Percentiles rank a stretch among this genome's conserved stretches.
Evolutionary conservation across 2,797 vertebrate species (phyloP).

Genomic region (Morus bassanus): DNA sequence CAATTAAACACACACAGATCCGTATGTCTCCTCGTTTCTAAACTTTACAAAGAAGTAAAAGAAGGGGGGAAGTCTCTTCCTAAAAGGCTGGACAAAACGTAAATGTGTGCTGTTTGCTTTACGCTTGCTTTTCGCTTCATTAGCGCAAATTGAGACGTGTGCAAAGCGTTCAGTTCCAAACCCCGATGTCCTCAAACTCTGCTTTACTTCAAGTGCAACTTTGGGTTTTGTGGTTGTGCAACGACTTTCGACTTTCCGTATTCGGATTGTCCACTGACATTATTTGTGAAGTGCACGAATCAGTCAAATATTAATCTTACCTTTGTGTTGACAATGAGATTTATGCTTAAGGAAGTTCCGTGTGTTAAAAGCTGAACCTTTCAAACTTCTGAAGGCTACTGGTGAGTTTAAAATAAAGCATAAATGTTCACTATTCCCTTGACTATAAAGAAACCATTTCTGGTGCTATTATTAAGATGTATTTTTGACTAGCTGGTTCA

Average conservation of each 20-base stretch:
- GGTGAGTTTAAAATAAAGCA: background rate
- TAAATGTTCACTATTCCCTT: background rate
- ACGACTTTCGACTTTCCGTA: background rate
- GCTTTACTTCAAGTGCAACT: background rate
- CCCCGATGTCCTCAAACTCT: background rate
- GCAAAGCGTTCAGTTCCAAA: background rate
- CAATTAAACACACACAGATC: background rate
- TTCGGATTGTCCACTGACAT: background rate
- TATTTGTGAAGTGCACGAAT: background rate
- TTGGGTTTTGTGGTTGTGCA: background rate
- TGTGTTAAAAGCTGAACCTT: background rate
- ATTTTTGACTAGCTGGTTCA: background rate
- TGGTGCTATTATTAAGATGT: background rate
- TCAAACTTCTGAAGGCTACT: background rate
- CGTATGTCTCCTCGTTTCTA: background rate
- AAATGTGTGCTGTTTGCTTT: background rate
- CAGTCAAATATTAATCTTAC: background rate
- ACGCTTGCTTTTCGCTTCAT: background rate
- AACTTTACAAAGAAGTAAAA: background rate
- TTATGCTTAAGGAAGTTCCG: background rate
- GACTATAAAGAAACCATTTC: background rate
- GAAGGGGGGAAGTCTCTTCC: background rate
- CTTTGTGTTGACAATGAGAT: conserved; percentile 12
- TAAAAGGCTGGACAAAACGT: background rate
- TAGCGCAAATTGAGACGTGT: background rate